Evolutionary conservation across 2,113 vertebrate species (phyloP).

Genomic region (Muscicapa adusta): DNA sequence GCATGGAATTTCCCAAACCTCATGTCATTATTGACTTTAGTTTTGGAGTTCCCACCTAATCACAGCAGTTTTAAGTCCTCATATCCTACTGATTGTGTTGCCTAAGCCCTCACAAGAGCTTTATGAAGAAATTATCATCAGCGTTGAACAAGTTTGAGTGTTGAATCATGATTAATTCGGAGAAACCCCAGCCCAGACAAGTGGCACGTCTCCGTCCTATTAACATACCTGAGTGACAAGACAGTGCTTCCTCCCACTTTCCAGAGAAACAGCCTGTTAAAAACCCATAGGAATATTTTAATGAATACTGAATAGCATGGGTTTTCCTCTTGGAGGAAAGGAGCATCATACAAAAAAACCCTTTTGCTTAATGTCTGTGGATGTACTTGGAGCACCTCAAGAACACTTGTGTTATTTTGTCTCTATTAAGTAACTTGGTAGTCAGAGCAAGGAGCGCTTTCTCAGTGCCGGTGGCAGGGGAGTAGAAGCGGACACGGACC

Average conservation of each 20-base stretch:
- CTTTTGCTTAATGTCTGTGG: neutral
- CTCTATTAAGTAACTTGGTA: neutral
- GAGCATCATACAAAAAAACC: fast-evolving
- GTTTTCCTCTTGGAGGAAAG: neutral
- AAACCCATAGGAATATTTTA: neutral
- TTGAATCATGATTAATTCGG: neutral
- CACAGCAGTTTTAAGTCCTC: neutral
- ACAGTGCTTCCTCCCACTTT: neutral
- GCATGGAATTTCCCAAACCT: neutral
- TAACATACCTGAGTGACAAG: neutral
- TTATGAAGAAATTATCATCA: neutral
- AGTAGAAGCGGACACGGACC: fast-evolving
- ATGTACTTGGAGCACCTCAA: neutral
- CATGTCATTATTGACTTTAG: neutral
- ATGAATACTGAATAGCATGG: neutral
- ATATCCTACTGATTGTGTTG: neutral
- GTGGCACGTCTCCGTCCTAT: neutral
- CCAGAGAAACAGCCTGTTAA: neutral
- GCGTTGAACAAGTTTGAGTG: neutral
- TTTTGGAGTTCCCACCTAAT: neutral
- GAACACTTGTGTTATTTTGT: neutral
- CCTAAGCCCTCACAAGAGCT: neutral
- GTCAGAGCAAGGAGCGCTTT: fast-evolving
- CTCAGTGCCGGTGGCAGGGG: neutral
- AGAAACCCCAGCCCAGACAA: neutral